Conservation (phyloP, 2,113 vertebrate species). For the Sclerurus mexicanus region DNA sequence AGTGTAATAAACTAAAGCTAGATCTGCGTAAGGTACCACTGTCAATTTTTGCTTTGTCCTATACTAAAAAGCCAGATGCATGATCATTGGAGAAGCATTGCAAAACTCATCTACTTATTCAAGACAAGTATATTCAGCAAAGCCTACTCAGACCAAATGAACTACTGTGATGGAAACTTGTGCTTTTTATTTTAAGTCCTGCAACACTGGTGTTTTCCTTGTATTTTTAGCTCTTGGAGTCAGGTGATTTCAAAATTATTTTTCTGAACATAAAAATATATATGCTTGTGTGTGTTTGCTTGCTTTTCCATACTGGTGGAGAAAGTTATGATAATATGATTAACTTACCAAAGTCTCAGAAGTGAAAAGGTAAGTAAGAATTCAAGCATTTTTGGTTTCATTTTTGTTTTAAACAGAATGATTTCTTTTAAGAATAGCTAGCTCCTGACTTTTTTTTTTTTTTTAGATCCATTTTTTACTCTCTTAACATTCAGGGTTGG, state of each 20-base stretch:
- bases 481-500: neutral
- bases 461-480: neutral
- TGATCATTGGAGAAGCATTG: neutral
- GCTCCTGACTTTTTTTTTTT: neutral
- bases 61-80: neutral
- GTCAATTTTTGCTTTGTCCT: neutral
- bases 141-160: neutral
- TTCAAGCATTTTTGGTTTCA: neutral
- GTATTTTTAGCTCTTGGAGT: neutral
- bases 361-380: neutral
- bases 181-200: neutral
- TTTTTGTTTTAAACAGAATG: neutral
- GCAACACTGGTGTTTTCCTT: neutral
- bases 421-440: neutral
- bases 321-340: neutral
- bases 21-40: neutral
- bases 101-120: neutral
- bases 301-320: neutral
- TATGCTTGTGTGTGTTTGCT: neutral
- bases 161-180: neutral
- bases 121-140: neutral
- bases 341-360: neutral
- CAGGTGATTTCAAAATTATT: neutral
- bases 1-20: neutral
- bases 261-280: neutral